Evolutionary conservation across 2,888 invertebrate genomes (phyloP), one percentile per base, ranked within the genome.

Genomic region (Drosophila maculinotata): DNA sequence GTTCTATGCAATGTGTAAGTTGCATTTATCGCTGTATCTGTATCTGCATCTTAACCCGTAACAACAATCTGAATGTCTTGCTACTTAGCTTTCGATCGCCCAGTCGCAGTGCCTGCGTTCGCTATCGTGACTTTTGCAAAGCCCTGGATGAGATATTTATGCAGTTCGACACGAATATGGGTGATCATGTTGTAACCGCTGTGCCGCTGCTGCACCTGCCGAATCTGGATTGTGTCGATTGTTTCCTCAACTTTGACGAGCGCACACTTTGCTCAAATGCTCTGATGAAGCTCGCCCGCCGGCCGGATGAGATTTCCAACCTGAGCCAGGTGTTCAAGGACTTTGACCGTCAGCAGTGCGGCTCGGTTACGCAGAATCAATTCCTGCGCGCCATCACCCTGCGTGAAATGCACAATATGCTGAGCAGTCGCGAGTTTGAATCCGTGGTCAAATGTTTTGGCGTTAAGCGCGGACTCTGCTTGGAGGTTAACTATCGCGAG

Each of bases 161-260:
- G 12, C 94, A 95, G 87, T 90, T 92, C 15, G 93, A 93, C 62
- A 92, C 95, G 69, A 94, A 94, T 90, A 92, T 95, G 79, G 95
- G 95, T 90, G 90, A 90, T 36, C 93, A 94, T 72, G 93, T 95
- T 48, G 95, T 96, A 9, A 92, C 95, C 65, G 91, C 95, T 60
- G 91, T 93, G 65, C 96, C 96, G 0, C 89, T 95, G 12, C 94
- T 95, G 75, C 95, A 96, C 90, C 92, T 95, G 68, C 95, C 96
- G 31, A 93, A 94, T 41, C 90, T 92, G 36, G 95, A 95, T 88
- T 93, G 94, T 72, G 93, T 94, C 12, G 77, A 89, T 6, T 91
- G 91, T 74, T 95, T 95, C 93, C 93, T 96, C 71, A 95, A 95
- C 91, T 96, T 94, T 89, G 95, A 95, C 68, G 95, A 96, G 91